Percentiles rank a stretch among this genome's conserved stretches.
Conservation (phyloP, 2,797 vertebrate genomes). For the Cuniculus paca region DNA sequence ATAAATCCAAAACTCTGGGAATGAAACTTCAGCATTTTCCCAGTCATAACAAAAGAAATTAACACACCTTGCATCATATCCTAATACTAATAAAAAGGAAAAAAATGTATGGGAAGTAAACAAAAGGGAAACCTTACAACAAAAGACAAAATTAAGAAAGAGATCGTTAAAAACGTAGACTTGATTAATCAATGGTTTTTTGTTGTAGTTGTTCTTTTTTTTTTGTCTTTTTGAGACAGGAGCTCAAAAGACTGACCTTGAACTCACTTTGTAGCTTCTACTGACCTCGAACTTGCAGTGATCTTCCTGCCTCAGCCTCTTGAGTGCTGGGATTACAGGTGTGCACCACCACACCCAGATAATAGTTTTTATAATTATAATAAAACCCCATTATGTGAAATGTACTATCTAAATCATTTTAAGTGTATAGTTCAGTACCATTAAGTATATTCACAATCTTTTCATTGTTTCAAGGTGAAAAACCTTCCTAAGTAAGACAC, state of each 20-base stretch:
- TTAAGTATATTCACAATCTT: neutral
- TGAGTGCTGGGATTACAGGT: no score
- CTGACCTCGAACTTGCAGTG: no score
- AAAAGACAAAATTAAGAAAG: neutral
- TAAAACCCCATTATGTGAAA: neutral
- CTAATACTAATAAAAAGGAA: neutral
- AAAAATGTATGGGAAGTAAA: neutral
- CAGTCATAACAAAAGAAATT: neutral
- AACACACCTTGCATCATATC: neutral
- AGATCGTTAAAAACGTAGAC: neutral
- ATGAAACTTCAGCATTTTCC: neutral
- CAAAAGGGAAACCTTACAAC: neutral
- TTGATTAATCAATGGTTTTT: neutral
- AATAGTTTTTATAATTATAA: neutral
- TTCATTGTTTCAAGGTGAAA: neutral
- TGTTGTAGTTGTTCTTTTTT: no score
- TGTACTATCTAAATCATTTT: neutral
- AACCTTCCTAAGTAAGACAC: neutral
- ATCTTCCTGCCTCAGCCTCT: no score
- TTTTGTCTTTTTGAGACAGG: no score
- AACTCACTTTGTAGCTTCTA: no score
- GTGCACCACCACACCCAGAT: no score
- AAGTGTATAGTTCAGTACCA: neutral
- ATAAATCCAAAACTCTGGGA: neutral
- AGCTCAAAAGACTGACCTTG: no score